Base-by-base conservation (phyloP, 2,797 vertebrate species). In the Dermochelys coriacea region DNA sequence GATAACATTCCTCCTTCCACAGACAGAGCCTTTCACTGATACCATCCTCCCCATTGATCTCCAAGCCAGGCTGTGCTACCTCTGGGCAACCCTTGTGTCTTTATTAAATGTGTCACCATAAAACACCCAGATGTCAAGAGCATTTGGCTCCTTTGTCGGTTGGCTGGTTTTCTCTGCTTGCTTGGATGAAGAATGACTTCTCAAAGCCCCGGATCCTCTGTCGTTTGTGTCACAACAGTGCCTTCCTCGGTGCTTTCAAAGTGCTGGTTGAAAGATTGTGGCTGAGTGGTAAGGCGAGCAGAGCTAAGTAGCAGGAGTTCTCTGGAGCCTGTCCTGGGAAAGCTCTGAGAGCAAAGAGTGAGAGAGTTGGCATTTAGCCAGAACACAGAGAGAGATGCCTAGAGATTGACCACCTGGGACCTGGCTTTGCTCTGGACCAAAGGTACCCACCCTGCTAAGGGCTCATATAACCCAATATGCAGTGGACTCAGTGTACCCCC, bases 91-190 rank as follows among this genome's bases (percentile, higher is more conserved):
- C 49, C 80, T 91, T 86, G 11, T 82, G 78, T 91, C 90, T 91
- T 95, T 55, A 92, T 90, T 91, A 86, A 84, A 64, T 51, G 61
- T 81, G 31, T 87, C 82, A 5, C 71, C n/a, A 14, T 37, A 78
- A 78, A 52, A 93, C 29, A 27, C n/a, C 68, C 82, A 79, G 91
- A 49, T 68, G 91, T 83, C 59, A 89, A 83, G 78, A 93, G 75
- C 21, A 37, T 14, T 86, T 27, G 10, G 18, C 49, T 95, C 82
- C 49, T 52, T 84, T 55, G 68, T 5, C 23, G 77, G 21, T 84
- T 91, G 79, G 6, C 23, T 88, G 51, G 5, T 81, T 95, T 96
- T 89, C 5, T 2, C 50, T 27, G 34, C 80, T 83, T 71, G 18
- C 82, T 52, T 52, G 81, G 41, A 88, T 78, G 78, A 95, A 84